Conservation (phyloP, 2,113 vertebrate genomes). For the Desmodus rotundus region DNA sequence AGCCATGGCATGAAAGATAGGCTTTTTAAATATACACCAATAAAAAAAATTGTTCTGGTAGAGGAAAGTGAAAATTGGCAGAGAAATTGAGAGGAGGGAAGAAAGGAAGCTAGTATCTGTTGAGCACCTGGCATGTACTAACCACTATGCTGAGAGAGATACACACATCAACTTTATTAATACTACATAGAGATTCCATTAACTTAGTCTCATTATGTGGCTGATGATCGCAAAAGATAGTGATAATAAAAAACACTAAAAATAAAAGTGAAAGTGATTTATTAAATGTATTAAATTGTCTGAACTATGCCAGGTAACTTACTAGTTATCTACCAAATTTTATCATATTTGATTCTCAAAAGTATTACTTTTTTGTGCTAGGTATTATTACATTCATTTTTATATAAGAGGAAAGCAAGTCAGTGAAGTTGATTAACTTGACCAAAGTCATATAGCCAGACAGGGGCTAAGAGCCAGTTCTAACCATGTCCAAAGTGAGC, state of each 20-base stretch:
- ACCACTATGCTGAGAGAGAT: background rate
- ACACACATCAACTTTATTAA: background rate
- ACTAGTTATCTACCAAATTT: background rate
- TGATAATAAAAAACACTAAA: background rate
- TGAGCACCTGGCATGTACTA: background rate
- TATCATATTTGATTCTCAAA: background rate
- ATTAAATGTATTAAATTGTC: background rate
- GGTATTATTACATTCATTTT: background rate
- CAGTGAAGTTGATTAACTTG: background rate
- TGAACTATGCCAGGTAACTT: background rate
- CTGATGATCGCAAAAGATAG: background rate
- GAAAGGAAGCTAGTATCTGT: background rate
- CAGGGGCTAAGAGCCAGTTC: background rate
- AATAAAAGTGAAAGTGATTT: constrained; percentile 19
- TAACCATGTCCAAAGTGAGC: background rate
- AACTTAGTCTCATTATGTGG: background rate
- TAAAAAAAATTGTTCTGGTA: background rate
- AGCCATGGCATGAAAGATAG: background rate
- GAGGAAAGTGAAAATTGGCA: background rate
- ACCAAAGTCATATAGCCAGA: background rate
- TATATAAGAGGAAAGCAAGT: background rate
- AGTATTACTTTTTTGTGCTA: background rate
- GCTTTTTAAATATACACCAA: background rate
- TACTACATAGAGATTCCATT: background rate
- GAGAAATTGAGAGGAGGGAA: background rate